phyloP scores from a whole-genome alignment of 2,113 vertebrate genomes.

The Lophura nycthemera region DNA sequence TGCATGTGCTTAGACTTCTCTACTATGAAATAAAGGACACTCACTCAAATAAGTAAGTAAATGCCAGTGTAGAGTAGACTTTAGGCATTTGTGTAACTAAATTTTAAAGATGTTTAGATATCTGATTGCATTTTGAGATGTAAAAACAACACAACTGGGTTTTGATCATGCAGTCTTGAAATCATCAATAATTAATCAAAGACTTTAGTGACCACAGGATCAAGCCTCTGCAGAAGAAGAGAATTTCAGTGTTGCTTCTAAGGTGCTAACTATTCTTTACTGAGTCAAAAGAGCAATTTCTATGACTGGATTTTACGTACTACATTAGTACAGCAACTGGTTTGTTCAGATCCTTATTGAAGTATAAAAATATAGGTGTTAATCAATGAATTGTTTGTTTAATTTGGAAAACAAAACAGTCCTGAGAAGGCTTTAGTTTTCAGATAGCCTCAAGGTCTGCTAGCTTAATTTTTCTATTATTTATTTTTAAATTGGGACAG shows the following conservation, averaged over 20 bases:
- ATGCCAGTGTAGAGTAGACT: background rate
- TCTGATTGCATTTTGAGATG: background rate
- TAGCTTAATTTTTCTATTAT: background rate
- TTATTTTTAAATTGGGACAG: background rate
- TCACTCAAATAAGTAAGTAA: background rate
- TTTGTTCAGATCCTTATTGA: background rate
- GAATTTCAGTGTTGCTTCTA: background rate
- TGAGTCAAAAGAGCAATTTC: background rate
- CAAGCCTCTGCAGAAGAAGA: background rate
- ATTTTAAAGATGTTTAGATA: background rate
- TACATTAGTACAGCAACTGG: background rate
- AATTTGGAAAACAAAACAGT: background rate
- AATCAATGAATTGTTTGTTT: background rate
- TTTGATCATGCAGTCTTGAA: background rate
- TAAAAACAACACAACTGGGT: background rate
- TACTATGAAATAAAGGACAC: background rate
- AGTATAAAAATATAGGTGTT: background rate
- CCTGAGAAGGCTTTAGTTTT: background rate
- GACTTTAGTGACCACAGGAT: background rate
- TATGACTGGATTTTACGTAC: background rate
- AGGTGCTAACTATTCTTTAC: background rate
- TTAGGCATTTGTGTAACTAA: background rate
- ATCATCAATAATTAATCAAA: background rate
- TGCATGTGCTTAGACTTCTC: background rate
- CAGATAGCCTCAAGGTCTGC: background rate